Conservation (phyloP, 53 echinoderm and acorn worm species). For the Holothuria leucospilota region DNA sequence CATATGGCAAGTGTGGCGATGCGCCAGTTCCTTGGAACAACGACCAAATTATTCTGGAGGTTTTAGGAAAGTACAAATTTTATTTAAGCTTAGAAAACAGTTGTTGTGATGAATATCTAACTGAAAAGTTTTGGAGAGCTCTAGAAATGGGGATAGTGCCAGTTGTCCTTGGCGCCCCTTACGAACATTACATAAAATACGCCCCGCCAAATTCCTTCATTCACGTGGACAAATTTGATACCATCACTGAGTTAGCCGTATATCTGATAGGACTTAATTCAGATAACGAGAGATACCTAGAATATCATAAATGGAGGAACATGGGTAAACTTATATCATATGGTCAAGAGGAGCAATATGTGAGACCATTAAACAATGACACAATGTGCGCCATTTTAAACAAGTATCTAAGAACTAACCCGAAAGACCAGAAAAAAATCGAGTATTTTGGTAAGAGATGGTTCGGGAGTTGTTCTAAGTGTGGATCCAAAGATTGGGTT, state of each 20-base stretch:
- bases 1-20: slow-evolving; percentile 36
- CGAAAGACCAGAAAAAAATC: slow-evolving; percentile 15
- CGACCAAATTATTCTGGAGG: neutral
- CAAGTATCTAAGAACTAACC: slow-evolving; percentile 9
- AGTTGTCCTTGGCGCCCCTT: slow-evolving; percentile 29
- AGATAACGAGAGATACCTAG: slow-evolving; percentile 16
- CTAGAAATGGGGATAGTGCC: slow-evolving; percentile 36
- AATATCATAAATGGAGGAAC: slow-evolving; percentile 37
- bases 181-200: slow-evolving; percentile 21
- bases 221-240: slow-evolving; percentile 40
- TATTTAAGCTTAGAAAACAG: slow-evolving; percentile 44
- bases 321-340: slow-evolving; percentile 30
- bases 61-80: slow-evolving; percentile 38
- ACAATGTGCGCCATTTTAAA: slow-evolving; percentile 30
- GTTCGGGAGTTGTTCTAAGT: slow-evolving; percentile 25
- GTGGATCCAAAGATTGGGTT: slow-evolving; percentile 34
- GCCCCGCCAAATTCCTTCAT: slow-evolving; percentile 46
- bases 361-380: slow-evolving; percentile 37
- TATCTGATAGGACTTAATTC: slow-evolving; percentile 8
- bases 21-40: neutral
- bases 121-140: slow-evolving; percentile 47
- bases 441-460: slow-evolving; percentile 20
- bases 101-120: slow-evolving; percentile 42
- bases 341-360: slow-evolving; percentile 36
- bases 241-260: slow-evolving; percentile 4